Base-by-base conservation (phyloP, 2,113 vertebrate species). In the Melospiza georgiana region DNA sequence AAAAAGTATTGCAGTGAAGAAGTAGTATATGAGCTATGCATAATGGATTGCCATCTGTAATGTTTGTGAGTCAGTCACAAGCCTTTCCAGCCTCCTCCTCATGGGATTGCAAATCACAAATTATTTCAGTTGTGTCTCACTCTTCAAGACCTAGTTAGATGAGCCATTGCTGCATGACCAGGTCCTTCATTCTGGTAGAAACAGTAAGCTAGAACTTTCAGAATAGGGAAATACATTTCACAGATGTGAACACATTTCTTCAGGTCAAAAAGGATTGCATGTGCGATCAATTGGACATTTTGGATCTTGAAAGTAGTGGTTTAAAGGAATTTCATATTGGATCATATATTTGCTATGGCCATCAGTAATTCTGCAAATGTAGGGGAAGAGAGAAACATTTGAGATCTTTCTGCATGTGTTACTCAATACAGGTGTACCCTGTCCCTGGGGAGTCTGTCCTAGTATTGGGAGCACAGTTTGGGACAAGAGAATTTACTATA, bases 61-160 rank as follows among this genome's bases (percentile, higher is more conserved):
- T 18, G 18, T 61, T 68, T 43, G 12, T 43, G 71, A 78, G 77
- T 11, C 30, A 69, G n/a, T 22, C 48, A 48, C 18, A 66, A 51
- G 8, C 12, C 24, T 62, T 85, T 75, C 30, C 28, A 78, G 22
- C 12, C 33, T 68, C 44, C 9, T 43, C 6, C n/a, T 77, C 4
- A 0, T 23, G 20, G 20, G 35, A 33, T 0, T 58, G 39, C 1
- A 7, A 79, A 61, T 19, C 21, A 43, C 10, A 16, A 28, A 5
- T 14, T 0, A 51, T 73, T 77, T 87, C 33, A 15, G 11, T 55
- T 67, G 37, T 77, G 20, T 39, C 21, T 62, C 37, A 18, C 20
- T 88, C 61, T 48, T 89, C 37, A 49, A 11, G 37, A 48, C 5
- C 2, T 7, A n/a, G 17, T 71, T 75, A 46, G 28, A 54, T 46